Evolutionary conservation across 2,113 vertebrate species (phyloP).

Genomic region (Nestor notabilis): DNA sequence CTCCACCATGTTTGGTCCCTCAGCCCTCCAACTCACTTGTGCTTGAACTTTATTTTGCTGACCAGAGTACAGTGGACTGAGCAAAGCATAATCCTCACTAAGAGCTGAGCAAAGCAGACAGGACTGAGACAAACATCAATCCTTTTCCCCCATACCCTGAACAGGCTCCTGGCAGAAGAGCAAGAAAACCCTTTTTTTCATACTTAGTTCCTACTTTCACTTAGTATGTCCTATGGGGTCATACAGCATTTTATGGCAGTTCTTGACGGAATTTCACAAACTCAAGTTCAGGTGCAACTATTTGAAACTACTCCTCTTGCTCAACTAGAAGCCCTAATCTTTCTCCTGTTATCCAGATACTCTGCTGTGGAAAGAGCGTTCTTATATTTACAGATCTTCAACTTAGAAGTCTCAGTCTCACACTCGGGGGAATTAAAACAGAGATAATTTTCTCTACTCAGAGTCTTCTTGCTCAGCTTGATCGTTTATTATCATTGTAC

Average conservation of each 20-base stretch:
- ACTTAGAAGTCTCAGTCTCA: background rate
- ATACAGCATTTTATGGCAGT: background rate
- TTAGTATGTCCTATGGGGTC: background rate
- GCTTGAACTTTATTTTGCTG: background rate
- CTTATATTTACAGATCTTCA: background rate
- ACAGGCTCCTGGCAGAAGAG: background rate
- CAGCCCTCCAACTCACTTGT: background rate
- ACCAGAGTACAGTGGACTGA: background rate
- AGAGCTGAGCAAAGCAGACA: background rate
- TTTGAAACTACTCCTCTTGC: background rate
- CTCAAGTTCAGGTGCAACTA: background rate
- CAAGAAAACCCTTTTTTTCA: background rate
- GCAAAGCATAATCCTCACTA: background rate
- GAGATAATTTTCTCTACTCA: background rate
- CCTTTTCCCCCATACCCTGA: background rate
- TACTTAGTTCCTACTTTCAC: background rate
- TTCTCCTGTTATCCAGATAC: background rate
- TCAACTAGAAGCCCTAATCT: background rate
- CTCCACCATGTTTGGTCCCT: background rate
- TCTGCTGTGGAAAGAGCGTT: background rate
- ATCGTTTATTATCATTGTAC: background rate
- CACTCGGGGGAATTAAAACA: background rate
- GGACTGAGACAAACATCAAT: background rate
- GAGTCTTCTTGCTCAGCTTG: background rate
- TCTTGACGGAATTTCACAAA: background rate